Percentiles rank a stretch among this genome's conserved stretches.
phyloP scores from a whole-genome alignment of 23 tunicate species.

The Oikopleura albicans region DNA sequence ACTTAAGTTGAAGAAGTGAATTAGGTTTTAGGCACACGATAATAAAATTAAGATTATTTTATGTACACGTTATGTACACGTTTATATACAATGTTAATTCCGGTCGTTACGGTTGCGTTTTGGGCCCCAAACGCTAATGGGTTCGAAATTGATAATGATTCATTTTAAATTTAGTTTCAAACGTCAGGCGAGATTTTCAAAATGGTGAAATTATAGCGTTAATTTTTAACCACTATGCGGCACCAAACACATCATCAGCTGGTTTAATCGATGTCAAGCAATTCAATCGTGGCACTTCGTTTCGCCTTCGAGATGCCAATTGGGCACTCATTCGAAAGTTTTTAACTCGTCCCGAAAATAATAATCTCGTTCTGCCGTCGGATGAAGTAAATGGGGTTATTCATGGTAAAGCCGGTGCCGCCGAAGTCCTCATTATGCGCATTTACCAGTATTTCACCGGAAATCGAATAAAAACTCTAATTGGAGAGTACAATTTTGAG shows the following conservation, averaged over 20 bases:
- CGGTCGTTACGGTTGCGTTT: too few species aligned
- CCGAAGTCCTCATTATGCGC: background rate
- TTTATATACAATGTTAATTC: too few species aligned
- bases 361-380: background rate
- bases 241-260: background rate
- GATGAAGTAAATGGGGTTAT: background rate
- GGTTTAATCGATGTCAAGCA: background rate
- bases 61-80: too few species aligned
- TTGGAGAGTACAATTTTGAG: conserved; percentile 8
- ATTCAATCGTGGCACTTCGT: background rate
- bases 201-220: background rate
- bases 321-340: background rate
- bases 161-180: background rate
- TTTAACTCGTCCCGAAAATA: background rate
- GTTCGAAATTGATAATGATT: too few species aligned
- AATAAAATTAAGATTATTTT: too few species aligned
- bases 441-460: background rate
- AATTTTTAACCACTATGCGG: background rate
- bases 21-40: too few species aligned
- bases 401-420: conserved; percentile 2
- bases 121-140: too few species aligned
- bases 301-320: background rate
- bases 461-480: background rate
- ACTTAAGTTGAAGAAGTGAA: too few species aligned
- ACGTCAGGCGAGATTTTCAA: conserved; percentile 5